Conservation (phyloP, 2,797 vertebrate species). For the Hypotaenidia philippensis region DNA sequence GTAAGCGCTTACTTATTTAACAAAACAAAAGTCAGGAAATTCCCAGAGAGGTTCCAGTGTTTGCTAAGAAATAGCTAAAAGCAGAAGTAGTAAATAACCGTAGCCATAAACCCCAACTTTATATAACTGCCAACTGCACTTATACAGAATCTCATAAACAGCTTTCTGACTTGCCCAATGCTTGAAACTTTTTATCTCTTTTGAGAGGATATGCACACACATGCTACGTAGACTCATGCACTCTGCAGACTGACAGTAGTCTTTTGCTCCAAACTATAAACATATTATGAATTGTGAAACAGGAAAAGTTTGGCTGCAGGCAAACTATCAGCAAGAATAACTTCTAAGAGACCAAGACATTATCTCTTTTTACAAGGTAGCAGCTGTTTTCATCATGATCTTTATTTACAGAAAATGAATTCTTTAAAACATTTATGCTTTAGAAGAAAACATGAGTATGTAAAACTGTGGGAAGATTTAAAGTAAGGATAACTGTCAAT, state of each 20-base stretch:
- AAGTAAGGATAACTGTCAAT: not conserved
- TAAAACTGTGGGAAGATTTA: not conserved
- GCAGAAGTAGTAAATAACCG: not conserved
- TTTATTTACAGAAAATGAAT: constrained; percentile 19
- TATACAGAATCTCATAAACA: not conserved
- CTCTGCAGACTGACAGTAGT: constrained; percentile 3
- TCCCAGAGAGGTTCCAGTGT: not conserved
- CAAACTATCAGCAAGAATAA: constrained; percentile 27
- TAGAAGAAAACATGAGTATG: not conserved
- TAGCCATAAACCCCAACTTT: not conserved
- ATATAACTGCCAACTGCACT: not conserved
- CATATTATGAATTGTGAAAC: constrained; percentile 1
- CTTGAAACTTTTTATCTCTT: not conserved
- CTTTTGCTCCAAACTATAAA: constrained; percentile 12
- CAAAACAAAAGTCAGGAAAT: not conserved
- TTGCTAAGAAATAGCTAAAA: not conserved
- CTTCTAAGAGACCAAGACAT: constrained; percentile 22
- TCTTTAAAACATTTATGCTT: not conserved
- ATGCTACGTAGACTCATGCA: not conserved
- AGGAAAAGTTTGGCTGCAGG: constrained; percentile 26
- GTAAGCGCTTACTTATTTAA: not conserved
- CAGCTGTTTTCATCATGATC: constrained; percentile 1
- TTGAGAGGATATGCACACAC: not conserved
- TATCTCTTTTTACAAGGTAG: not conserved
- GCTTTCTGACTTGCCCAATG: not conserved